Percentiles rank a stretch among this genome's conserved stretches.
These are phyloP conservation scores for Lepidurus couesii DNA, from an alignment of 1,140 invertebrate species.

Conservation along the genomic window DNA sequence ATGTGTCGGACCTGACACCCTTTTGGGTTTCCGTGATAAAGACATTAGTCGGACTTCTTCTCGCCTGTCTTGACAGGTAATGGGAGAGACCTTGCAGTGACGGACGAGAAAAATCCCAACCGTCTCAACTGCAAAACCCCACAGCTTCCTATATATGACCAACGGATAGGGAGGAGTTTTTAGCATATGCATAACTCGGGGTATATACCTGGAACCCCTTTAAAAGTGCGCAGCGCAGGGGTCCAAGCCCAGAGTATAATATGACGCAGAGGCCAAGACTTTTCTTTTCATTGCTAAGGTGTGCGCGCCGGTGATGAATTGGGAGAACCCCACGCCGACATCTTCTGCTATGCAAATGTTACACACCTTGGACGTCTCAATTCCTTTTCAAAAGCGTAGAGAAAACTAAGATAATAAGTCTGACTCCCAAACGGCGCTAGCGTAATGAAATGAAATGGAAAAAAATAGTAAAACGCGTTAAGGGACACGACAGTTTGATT, in stretches of 20 bases:
- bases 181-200: constrained; percentile 14
- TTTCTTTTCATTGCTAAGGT: constrained; percentile 19
- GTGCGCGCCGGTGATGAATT: constrained; percentile 17
- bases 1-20: neutral
- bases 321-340: constrained; percentile 17
- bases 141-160: constrained; percentile 1
- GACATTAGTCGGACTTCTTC: constrained; percentile 10
- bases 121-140: neutral
- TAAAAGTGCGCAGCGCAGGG: neutral
- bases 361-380: constrained; percentile 7
- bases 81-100: neutral
- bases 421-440: neutral
- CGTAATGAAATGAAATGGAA: neutral
- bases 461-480: neutral
- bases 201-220: constrained; percentile 8
- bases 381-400: neutral
- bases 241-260: neutral
- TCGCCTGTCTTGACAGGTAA: constrained; percentile 12
- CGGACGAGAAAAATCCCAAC: neutral
- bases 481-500: constrained; percentile 8
- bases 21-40: neutral
- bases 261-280: constrained; percentile 8
- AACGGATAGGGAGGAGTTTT: neutral
- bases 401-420: neutral
- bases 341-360: constrained; percentile 9